Base-by-base conservation (phyloP, 2,797 vertebrate genomes). In the Syngnathus acus region DNA sequence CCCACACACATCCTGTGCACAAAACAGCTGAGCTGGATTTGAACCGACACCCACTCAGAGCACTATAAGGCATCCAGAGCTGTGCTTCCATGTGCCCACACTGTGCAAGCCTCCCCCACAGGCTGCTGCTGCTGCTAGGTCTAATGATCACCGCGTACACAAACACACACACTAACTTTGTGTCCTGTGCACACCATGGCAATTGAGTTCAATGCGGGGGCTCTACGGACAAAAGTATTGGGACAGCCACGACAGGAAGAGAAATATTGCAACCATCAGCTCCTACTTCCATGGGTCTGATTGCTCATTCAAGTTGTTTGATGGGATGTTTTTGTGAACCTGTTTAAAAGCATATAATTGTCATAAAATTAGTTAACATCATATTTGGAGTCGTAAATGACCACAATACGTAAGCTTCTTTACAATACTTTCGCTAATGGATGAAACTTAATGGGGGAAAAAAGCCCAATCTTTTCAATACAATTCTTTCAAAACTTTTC, bases 31-130 rank as follows among this genome's bases (percentile, higher is more conserved):
- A 50, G 72, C 38, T 82, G 75, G 73, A 80, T 83, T 81, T 86
- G 84, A 86, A 85, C 88, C 62, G 72, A 87, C 86, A 83, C 88
- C 86, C 83, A 89, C 87, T 84, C 85, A 78, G 86, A 86, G 78
- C 83, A 81, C 82, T 75, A 45, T 45, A 73, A 86, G 83, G 86
- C 81, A 86, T 76, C 2, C 69, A 74, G 81, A 80, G 77, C 79
- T 85, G 81, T 84, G 84, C 88, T 88, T 74, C 88, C 85, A 84
- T 85, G 40, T 45, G 60, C 60, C 60, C 42, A 62, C 60, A 62
- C 60, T 45, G 60, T 62, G 21, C 26, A 32, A 37, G 79, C 84
- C 86, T 72, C 86, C 82, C 87, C 88, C 88, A 83, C 86, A 86
- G 69, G 82, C 74, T 73, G 81, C 78, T 51, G 75, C 84, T 77